phyloP scores from a whole-genome alignment of 2,113 vertebrate species.

The rat (Rattus norvegicus) region GRCr8 NC_086025.1:35256001-35256500 shows the following conservation, averaged over 20 bases:
- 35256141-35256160: constrained; percentile 60
- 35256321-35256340: not conserved
- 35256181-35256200: constrained; percentile 41
- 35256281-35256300: not conserved
- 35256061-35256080: constrained; percentile 49
- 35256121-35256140: constrained; percentile 39
- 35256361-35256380: not conserved
- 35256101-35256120: constrained; percentile 41
- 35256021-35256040: constrained; percentile 67
- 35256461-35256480: not conserved
- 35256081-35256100: constrained; percentile 52
- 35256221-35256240: not conserved
- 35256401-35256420: not conserved
- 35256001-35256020: constrained; percentile 56
- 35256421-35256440: not conserved
- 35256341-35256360: not conserved
- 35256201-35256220: not conserved
- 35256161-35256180: constrained; percentile 58
- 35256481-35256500: not conserved
- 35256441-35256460: not conserved
- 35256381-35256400: not conserved
- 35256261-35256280: not conserved
- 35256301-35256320: constrained; percentile 49
- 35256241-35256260: not conserved
- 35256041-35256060: constrained; percentile 70